Conservation (phyloP, 2,888 invertebrate genomes). For the Polia nebulosa region DNA sequence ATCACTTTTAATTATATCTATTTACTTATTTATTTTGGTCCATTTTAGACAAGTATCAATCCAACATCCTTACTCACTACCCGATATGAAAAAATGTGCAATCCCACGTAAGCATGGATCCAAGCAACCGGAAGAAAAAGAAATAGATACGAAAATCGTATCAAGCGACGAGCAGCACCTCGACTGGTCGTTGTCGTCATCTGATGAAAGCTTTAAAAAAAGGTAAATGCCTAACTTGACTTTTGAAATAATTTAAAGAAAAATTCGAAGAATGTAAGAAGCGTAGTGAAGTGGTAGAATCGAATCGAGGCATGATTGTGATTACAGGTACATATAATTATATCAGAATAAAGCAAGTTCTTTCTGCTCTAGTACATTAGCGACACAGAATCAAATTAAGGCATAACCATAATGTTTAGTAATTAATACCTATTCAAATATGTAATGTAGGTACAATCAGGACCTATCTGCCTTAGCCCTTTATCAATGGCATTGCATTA, state of each 20-base stretch:
- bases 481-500: too few species aligned
- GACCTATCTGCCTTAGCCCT: too few species aligned
- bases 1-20: too few species aligned
- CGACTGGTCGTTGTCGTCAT: too few species aligned
- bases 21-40: too few species aligned
- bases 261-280: too few species aligned
- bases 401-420: too few species aligned
- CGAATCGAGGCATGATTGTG: not conserved
- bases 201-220: constrained; percentile 2
- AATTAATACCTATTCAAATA: too few species aligned
- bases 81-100: not conserved
- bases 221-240: not conserved
- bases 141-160: not conserved
- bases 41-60: constrained; percentile 49
- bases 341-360: not conserved
- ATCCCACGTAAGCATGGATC: constrained; percentile 20
- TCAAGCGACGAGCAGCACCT: not conserved
- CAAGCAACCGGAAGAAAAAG: constrained; percentile 5
- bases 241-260: not conserved
- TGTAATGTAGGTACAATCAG: too few species aligned
- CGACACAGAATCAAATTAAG: too few species aligned
- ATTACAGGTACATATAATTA: not conserved
- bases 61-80: not conserved
- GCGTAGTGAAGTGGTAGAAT: not conserved
- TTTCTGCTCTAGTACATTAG: too few species aligned